These are phyloP conservation scores for Galagoides demidoff DNA, from an alignment of 2,797 vertebrate species.

Conservation along the genomic window DNA sequence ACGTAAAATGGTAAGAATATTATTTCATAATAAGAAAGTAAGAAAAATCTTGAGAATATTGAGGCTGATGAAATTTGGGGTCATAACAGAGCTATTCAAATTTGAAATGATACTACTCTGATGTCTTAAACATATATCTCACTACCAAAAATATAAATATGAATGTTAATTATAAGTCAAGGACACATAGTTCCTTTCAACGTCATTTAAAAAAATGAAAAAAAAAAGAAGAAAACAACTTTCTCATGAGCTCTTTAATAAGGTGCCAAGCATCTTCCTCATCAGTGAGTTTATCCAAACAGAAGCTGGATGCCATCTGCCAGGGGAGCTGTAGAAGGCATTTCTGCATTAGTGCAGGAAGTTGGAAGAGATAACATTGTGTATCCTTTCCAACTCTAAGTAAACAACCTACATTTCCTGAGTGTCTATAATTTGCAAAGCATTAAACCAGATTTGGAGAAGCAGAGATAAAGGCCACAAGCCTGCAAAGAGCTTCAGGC, in stretches of 20 bases:
- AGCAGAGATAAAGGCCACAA: not conserved
- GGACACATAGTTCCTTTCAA: slow-evolving; percentile 8
- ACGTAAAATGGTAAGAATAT: not conserved
- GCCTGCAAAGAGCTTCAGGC: not conserved
- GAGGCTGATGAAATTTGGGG: not conserved
- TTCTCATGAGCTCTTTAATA: slow-evolving; percentile 22
- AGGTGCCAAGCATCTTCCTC: not conserved
- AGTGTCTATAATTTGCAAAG: not conserved
- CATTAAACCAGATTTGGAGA: not conserved
- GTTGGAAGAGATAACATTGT: not conserved
- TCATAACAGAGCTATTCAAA: not conserved
- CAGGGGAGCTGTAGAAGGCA: not conserved
- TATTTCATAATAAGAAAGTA: not conserved
- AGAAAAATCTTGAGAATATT: not conserved
- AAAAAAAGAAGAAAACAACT: not conserved
- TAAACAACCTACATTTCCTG: not conserved
- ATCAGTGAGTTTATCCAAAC: slow-evolving; percentile 29
- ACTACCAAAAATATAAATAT: not conserved
- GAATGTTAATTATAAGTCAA: not conserved
- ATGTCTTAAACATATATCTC: not conserved
- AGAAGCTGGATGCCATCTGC: slow-evolving; percentile 29
- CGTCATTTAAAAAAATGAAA: not conserved
- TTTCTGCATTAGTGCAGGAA: not conserved
- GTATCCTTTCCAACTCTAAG: not conserved
- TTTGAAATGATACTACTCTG: not conserved